A percentile compares a stretch with the other conserved stretches of the same genome.
These are phyloP conservation scores for Hemibagrus guttatus DNA, from an alignment of 2,797 vertebrate species.

Conservation along the genomic window DNA sequence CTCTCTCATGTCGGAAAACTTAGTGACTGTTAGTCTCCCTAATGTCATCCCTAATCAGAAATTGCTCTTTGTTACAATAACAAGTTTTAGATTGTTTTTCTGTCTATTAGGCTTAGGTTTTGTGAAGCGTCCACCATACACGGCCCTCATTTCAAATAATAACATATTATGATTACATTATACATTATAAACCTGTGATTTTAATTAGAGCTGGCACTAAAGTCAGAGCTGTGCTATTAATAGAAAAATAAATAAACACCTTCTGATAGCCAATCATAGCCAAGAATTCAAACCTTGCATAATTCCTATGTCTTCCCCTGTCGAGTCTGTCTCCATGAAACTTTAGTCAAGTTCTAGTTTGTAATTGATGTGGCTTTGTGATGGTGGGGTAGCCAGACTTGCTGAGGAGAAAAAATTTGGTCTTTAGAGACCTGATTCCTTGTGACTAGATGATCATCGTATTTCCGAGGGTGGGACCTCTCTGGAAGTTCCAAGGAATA, in stretches of 20 bases:
- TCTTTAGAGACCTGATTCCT: constrained; percentile 8
- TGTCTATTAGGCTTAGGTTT: background rate
- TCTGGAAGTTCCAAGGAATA: background rate
- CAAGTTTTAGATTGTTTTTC: background rate
- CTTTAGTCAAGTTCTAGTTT: constrained; percentile 43
- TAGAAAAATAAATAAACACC: background rate
- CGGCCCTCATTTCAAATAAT: background rate
- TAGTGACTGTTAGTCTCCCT: background rate
- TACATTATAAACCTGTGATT: background rate
- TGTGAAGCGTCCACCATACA: background rate
- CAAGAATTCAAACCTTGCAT: background rate
- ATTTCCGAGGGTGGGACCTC: constrained; percentile 10
- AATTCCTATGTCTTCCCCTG: background rate
- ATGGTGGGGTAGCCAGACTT: constrained; percentile 9
- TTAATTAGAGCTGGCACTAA: background rate
- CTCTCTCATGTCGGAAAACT: background rate
- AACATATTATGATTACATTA: background rate
- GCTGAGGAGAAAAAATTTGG: constrained; percentile 12
- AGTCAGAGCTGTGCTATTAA: background rate
- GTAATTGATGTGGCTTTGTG: constrained; percentile 38
- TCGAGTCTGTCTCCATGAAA: background rate
- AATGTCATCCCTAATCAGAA: background rate
- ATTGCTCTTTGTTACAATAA: background rate
- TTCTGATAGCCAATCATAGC: background rate
- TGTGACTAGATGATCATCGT: background rate